Evolutionary conservation across 2,113 vertebrate species (phyloP).

Genomic region (Mustelus asterias): DNA sequence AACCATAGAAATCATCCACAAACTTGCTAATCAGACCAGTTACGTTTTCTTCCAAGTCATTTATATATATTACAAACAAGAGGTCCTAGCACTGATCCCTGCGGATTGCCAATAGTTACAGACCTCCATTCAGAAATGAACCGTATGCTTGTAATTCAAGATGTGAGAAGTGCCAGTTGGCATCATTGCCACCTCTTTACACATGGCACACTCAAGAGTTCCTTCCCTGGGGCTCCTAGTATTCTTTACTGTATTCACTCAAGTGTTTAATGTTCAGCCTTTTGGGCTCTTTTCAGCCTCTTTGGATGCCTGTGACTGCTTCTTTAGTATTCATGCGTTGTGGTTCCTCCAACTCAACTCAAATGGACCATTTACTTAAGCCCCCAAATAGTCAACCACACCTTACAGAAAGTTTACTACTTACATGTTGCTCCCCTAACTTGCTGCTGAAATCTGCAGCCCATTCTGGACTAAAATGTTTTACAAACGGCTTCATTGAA

Average conservation of each 20-base stretch:
- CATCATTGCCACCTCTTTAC: too few relatives aligned
- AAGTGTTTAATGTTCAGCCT: background rate
- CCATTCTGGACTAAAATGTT: background rate
- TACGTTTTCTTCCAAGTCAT: too few relatives aligned
- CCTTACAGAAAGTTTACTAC: background rate
- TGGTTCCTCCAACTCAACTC: background rate
- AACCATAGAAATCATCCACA: too few relatives aligned
- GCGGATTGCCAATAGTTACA: too few relatives aligned
- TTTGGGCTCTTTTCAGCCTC: background rate
- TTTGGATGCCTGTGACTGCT: background rate
- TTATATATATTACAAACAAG: too few relatives aligned
- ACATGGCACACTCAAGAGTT: background rate
- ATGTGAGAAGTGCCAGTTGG: too few relatives aligned
- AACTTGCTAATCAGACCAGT: too few relatives aligned
- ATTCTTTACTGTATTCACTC: background rate
- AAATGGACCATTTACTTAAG: background rate
- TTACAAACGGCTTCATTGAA: background rate
- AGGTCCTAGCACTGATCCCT: too few relatives aligned
- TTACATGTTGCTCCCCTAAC: background rate
- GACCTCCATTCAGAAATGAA: too few relatives aligned
- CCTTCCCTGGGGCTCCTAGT: background rate
- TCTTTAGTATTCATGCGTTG: background rate
- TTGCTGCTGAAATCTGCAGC: background rate
- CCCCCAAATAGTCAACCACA: background rate
- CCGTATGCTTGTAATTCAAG: too few relatives aligned